A percentile compares a stretch with the other conserved stretches of the same genome.
Conservation (phyloP, 2,888 invertebrate genomes). For the Phalera bucephala region DNA sequence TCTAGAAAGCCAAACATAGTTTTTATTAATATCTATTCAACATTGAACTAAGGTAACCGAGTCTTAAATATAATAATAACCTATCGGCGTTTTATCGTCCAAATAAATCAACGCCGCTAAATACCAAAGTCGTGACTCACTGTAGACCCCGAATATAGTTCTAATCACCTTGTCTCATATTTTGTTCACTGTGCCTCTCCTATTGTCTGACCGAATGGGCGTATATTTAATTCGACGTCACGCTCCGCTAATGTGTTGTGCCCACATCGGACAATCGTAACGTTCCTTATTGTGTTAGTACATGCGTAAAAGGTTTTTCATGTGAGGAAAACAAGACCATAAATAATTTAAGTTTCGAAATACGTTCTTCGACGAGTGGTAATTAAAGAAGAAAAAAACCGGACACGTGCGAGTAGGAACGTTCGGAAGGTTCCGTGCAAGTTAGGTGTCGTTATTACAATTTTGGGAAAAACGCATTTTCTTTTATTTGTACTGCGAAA, state of each 20-base stretch:
- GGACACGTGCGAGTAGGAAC: too few relatives aligned
- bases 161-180: constrained; percentile 22
- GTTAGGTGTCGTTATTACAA: too few relatives aligned
- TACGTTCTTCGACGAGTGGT: too few relatives aligned
- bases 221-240: constrained; percentile 25
- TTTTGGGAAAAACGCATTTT: too few relatives aligned
- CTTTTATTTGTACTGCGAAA: too few relatives aligned
- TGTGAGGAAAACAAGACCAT: not conserved
- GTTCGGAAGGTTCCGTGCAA: too few relatives aligned
- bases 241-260: constrained; percentile 13
- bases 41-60: too few relatives aligned
- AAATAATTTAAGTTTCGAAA: too few relatives aligned
- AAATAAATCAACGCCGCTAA: constrained; percentile 33
- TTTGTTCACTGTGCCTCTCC: constrained; percentile 12
- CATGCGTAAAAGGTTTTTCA: not conserved
- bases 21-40: too few relatives aligned
- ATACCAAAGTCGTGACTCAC: constrained; percentile 46
- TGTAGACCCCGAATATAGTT: constrained; percentile 14
- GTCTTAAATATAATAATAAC: too few relatives aligned
- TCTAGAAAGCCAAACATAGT: too few relatives aligned
- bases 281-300: constrained; percentile 8
- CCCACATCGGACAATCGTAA: constrained; percentile 14
- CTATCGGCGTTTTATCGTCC: not conserved
- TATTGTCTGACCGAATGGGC: constrained; percentile 27
- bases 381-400: too few relatives aligned